Percentiles rank a stretch among this genome's conserved stretches.
phyloP scores from a whole-genome alignment of 2,113 vertebrate genomes.

The Melanotaenia duboulayi region DNA sequence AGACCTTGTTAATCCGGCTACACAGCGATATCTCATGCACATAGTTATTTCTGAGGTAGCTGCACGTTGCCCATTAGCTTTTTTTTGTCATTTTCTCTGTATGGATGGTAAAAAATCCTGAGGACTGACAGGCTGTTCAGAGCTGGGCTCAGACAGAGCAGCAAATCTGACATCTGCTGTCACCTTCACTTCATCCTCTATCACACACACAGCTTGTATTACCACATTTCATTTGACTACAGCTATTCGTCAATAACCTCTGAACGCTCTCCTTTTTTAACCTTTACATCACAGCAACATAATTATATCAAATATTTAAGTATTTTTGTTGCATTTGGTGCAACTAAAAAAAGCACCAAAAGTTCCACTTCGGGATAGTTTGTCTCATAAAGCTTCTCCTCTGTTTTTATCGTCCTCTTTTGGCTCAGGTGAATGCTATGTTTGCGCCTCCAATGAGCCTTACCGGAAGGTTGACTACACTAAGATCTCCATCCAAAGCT shows the following conservation, averaged over 20 bases:
- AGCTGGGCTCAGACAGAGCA: slow-evolving; percentile 13
- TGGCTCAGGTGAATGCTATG: slow-evolving; percentile 69
- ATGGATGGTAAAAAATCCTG: neutral
- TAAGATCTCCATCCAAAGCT: slow-evolving; percentile 73
- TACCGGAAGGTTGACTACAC: slow-evolving; percentile 75
- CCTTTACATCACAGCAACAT: neutral
- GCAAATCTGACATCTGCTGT: slow-evolving; percentile 44
- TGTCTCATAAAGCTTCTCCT: neutral
- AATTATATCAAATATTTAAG: too few relatives aligned
- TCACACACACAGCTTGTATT: slow-evolving; percentile 3
- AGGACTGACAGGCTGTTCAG: neutral
- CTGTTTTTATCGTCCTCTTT: neutral
- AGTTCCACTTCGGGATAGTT: neutral
- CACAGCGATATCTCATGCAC: too few relatives aligned
- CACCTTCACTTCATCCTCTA: slow-evolving; percentile 26
- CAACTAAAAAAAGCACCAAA: too few relatives aligned
- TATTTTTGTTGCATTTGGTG: too few relatives aligned
- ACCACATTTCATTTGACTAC: neutral
- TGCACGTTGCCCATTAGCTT: too few relatives aligned
- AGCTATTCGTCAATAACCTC: neutral
- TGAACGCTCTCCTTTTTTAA: neutral
- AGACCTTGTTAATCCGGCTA: too few relatives aligned
- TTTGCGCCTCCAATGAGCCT: slow-evolving; percentile 75
- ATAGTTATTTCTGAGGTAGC: too few relatives aligned
- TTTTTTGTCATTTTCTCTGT: neutral